Conservation (phyloP, 64 coral and sea anemone species). For the Anthopleura sola region DNA sequence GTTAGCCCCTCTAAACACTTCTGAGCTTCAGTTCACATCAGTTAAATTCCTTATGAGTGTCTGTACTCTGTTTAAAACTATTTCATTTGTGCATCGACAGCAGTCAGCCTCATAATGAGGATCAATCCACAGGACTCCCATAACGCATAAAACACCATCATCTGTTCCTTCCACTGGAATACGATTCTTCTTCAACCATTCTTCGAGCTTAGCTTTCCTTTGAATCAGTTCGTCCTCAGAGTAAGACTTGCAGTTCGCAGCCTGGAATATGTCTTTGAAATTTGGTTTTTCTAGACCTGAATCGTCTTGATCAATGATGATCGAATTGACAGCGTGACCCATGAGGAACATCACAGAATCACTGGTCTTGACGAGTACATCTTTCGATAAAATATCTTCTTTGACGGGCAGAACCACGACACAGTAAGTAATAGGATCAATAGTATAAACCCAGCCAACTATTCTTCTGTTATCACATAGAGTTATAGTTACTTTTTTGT, state of each 20-base stretch:
- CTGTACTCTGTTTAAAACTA: conserved; percentile 81
- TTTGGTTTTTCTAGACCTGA: background rate
- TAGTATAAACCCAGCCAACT: conserved; percentile 75
- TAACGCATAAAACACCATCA: conserved; percentile 25
- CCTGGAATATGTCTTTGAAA: conserved; percentile 31
- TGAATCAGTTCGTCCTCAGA: conserved; percentile 36
- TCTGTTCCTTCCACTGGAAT: conserved; percentile 60
- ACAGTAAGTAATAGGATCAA: conserved; percentile 79
- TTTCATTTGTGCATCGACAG: conserved; percentile 86
- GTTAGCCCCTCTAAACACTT: no score
- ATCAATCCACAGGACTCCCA: conserved; percentile 68
- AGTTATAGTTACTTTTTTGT: conserved; percentile 39
- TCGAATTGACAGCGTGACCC: conserved; percentile 38
- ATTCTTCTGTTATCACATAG: conserved; percentile 47
- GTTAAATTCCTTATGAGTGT: conserved; percentile 49
- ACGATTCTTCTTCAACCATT: conserved; percentile 76
- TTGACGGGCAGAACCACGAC: conserved; percentile 36
- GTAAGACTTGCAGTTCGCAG: background rate
- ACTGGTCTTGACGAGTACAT: background rate
- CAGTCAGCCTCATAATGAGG: conserved; percentile 76
- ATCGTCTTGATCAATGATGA: conserved; percentile 27
- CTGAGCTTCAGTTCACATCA: background rate
- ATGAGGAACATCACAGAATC: conserved; percentile 28
- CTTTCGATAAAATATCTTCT: background rate
- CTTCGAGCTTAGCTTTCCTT: conserved; percentile 49